Base-by-base conservation (phyloP, 2,888 invertebrate species). In the Tetragonula carbonaria region DNA sequence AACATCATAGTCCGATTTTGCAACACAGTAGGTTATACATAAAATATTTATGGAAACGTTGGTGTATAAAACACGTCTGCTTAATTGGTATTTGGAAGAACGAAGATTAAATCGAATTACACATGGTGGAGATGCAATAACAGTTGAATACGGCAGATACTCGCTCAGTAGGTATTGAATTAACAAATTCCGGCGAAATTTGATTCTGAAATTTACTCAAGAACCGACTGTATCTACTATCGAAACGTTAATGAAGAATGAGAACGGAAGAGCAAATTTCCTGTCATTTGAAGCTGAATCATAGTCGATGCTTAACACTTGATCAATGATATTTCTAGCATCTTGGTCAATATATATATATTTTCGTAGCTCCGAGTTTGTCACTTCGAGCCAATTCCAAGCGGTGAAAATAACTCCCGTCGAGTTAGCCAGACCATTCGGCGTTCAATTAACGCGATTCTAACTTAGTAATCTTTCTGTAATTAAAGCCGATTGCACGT, bases 361-460 rank as follows among this genome's bases (percentile, higher is more conserved):
- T 8, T 33, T 53, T 71, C 33, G 68, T 70, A 70, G 28, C 38
- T 8, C 16, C 21, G 74, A 23, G 14, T 18, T 74, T 51, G 74
- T 51, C 11, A 21, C 28, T 70, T 70, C 21, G 68, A 70, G 53
- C 28, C 23, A 53, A 18, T 33, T 65, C 74, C 65, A 65, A 65
- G 14, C 5, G 23, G 18, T 23, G 28, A 5, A 28, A 74, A 65
- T 74, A 65, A 65, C 63, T 53, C 1, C 38, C 53, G 74, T 74
- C 74, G 38, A 74, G 38, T 74, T 65, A 74, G 51, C 51, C 45
- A 45, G 45, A 45, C 18, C 63, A 65, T 63, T 53, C 38, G 53
- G 2, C 53, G n/a, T 50, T n/a, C 28, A 14, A 74, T 74, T 65
- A 74, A 74, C 38, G 51, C 13, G n/a, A 63, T 65, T 33, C 51